Evolutionary conservation across 2,113 vertebrate species (phyloP).

Genomic region (Psettodes erumei): DNA sequence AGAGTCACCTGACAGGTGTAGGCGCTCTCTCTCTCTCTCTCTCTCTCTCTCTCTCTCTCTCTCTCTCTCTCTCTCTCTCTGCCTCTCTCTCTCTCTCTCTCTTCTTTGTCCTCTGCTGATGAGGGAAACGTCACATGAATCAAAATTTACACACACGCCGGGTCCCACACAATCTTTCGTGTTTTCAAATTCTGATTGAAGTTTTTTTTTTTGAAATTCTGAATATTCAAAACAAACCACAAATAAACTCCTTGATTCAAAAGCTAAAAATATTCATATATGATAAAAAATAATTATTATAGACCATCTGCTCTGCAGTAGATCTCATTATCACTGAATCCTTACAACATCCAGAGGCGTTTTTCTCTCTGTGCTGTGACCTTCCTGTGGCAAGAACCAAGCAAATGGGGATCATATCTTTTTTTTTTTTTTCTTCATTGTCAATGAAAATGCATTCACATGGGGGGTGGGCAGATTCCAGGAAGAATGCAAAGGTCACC

Average conservation of each 20-base stretch:
- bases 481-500: conserved; percentile 6
- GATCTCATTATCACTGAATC: background rate
- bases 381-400: background rate
- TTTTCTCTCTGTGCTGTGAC: background rate
- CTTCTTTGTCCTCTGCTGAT: conserved; percentile 55
- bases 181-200: too few relatives aligned
- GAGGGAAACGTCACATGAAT: conserved; percentile 14
- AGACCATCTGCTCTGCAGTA: background rate
- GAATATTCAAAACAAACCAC: background rate
- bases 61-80: conserved; percentile 6
- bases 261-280: too few relatives aligned
- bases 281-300: too few relatives aligned
- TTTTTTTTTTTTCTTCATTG: background rate
- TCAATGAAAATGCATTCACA: background rate
- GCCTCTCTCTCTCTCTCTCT: conserved; percentile 1
- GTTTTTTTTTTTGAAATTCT: too few relatives aligned
- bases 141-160: conserved; percentile 19
- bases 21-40: conserved; percentile 20
- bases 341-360: background rate
- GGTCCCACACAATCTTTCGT: conserved; percentile 2
- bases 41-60: conserved; percentile 4
- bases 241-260: background rate
- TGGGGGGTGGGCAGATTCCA: background rate
- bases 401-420: background rate
- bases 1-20: conserved; percentile 79